Evolutionary conservation across 2,888 invertebrate species (phyloP).

Genomic region (Litoditis marina): DNA sequence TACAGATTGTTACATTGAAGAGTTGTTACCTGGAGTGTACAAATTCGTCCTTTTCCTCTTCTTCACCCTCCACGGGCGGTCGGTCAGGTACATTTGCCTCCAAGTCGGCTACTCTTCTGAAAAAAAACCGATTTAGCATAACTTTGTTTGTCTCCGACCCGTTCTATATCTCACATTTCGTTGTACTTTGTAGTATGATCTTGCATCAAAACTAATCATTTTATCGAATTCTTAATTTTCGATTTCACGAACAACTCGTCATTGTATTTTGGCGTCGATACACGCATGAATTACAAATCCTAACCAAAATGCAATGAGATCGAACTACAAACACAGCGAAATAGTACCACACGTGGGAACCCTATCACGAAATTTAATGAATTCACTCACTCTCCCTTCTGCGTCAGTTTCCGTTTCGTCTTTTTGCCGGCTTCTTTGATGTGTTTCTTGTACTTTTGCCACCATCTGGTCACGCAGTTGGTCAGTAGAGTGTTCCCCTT

Average conservation of each 20-base stretch:
- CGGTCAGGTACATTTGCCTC: no score
- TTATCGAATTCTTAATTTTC: not conserved
- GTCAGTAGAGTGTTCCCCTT: slow-evolving; percentile 81
- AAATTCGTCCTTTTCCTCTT: not conserved
- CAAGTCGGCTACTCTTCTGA: no score
- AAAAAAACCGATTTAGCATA: no score
- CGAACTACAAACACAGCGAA: no score
- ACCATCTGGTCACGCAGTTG: slow-evolving; percentile 32
- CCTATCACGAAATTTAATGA: no score
- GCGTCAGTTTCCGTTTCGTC: slow-evolving; percentile 26
- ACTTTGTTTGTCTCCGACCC: not conserved
- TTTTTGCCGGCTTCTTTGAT: slow-evolving; percentile 29
- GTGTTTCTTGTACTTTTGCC: slow-evolving; percentile 31
- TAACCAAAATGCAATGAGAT: no score
- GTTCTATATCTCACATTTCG: not conserved
- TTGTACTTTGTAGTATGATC: not conserved
- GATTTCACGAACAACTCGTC: no score
- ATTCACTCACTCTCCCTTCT: slow-evolving; percentile 14
- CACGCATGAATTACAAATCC: no score
- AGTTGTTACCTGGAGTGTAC: not conserved
- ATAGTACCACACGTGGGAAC: no score
- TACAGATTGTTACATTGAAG: no score
- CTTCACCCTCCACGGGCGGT: not conserved
- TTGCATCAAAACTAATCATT: not conserved
- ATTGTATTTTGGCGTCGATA: no score